Evolutionary conservation across 1,140 invertebrate genomes (phyloP).

Genomic region (Zaprionus vittiger): DNA sequence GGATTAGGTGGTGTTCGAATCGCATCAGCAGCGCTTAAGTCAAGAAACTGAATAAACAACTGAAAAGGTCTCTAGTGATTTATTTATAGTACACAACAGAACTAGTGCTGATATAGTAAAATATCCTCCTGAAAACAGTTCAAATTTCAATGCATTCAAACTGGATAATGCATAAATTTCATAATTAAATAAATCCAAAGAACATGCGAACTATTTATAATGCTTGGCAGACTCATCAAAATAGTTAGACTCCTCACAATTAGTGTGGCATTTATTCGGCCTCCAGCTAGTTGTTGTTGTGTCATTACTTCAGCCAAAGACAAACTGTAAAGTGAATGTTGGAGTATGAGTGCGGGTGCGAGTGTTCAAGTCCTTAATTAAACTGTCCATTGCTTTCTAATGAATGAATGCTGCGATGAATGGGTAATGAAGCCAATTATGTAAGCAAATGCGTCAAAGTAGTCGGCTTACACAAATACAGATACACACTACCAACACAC

Average conservation of each 20-base stretch:
- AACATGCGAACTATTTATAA: not conserved
- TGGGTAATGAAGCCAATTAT: conserved; percentile 74
- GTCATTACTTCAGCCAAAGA: not conserved
- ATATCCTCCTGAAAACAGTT: not conserved
- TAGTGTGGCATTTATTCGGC: not conserved
- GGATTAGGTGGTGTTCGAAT: not conserved
- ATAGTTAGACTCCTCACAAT: not conserved
- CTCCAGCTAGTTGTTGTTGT: not conserved
- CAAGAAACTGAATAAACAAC: too few relatives aligned
- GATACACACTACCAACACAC: conserved; percentile 1
- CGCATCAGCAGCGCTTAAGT: not conserved
- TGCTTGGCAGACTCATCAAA: not conserved
- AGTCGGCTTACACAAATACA: conserved; percentile 29
- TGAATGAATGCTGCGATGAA: conserved; percentile 67
- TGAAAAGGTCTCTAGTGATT: too few relatives aligned
- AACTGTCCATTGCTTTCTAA: conserved; percentile 74
- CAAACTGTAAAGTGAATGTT: not conserved
- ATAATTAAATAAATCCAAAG: not conserved
- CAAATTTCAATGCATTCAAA: not conserved
- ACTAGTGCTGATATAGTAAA: too few relatives aligned
- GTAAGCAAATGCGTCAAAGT: conserved; percentile 55
- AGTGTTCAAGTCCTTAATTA: conserved; percentile 61
- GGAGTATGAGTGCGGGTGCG: not conserved
- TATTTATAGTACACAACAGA: too few relatives aligned
- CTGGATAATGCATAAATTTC: not conserved